phyloP scores from a whole-genome alignment of 2,888 invertebrate species.

The Drosophila macrothrix region DNA sequence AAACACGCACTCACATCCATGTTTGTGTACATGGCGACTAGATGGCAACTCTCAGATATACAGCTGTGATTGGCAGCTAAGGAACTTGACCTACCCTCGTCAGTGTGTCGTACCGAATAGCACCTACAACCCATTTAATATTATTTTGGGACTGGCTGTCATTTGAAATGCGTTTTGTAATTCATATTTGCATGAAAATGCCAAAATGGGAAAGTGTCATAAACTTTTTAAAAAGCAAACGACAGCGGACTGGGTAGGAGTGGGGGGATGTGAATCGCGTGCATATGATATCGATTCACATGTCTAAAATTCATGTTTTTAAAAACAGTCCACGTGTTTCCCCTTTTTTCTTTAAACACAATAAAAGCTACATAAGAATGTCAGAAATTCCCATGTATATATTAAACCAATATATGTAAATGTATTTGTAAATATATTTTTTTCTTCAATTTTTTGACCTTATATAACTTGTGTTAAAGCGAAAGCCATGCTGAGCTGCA shows the following conservation, averaged over 20 bases:
- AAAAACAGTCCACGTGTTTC: slow-evolving; percentile 20
- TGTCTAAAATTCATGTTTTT: slow-evolving; percentile 54
- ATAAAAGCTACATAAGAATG: slow-evolving; percentile 42
- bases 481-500: slow-evolving; percentile 25
- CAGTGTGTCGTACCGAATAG: slow-evolving; percentile 4
- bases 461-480: slow-evolving; percentile 1
- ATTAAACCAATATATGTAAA: not conserved
- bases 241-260: slow-evolving; percentile 9
- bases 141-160: slow-evolving; percentile 29
- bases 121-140: not conserved
- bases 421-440: not conserved
- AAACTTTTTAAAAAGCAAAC: slow-evolving; percentile 50
- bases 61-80: slow-evolving; percentile 60
- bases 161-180: slow-evolving; percentile 67
- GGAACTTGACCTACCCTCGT: slow-evolving; percentile 62
- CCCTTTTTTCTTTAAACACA: slow-evolving; percentile 6
- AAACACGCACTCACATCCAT: slow-evolving; percentile 3
- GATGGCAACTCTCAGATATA: slow-evolving; percentile 26
- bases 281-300: slow-evolving; percentile 46
- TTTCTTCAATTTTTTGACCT: not conserved
- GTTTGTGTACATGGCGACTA: not conserved
- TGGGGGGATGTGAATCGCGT: not conserved
- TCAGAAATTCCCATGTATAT: slow-evolving; percentile 20
- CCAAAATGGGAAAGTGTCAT: slow-evolving; percentile 64
- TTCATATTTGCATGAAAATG: slow-evolving; percentile 67